phyloP scores from a whole-genome alignment of 2,888 invertebrate species.

The Patella caerulea region DNA sequence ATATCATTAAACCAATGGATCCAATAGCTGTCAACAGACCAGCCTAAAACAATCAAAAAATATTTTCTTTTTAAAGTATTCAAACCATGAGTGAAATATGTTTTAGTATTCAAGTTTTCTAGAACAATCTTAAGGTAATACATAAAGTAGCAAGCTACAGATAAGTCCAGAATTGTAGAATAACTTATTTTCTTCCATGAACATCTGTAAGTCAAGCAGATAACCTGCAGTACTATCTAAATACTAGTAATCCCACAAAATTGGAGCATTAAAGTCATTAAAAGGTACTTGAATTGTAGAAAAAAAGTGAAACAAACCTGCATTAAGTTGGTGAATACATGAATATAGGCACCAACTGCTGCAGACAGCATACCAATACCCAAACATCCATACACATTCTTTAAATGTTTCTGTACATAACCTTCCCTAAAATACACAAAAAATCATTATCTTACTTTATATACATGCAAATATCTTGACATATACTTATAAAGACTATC shows the following conservation, averaged over 20 bases:
- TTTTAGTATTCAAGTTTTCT: too few relatives aligned
- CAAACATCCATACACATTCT: constrained; percentile 95
- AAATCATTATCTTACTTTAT: not conserved
- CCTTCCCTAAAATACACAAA: constrained; percentile 80
- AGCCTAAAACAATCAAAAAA: constrained; percentile 71
- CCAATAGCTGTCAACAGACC: constrained; percentile 85
- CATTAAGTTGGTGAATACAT: constrained; percentile 83
- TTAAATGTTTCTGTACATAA: constrained; percentile 89
- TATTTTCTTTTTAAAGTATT: too few relatives aligned
- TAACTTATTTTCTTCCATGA: too few relatives aligned
- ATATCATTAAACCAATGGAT: constrained; percentile 83
- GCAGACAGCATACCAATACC: constrained; percentile 86
- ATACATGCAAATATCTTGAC: not conserved
- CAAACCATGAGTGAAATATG: too few relatives aligned
- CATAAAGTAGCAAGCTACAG: too few relatives aligned
- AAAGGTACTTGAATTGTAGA: too few relatives aligned
- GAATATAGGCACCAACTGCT: constrained; percentile 85
- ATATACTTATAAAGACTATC: not conserved
- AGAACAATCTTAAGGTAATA: too few relatives aligned
- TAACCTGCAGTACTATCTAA: too few relatives aligned
- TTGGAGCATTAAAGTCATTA: too few relatives aligned
- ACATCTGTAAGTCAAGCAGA: too few relatives aligned
- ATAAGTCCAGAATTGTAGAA: too few relatives aligned
- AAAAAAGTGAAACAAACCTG: constrained; percentile 37
- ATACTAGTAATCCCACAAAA: too few relatives aligned